Conservation (phyloP, 2,113 vertebrate genomes). For the Sphyrna mokarran region DNA sequence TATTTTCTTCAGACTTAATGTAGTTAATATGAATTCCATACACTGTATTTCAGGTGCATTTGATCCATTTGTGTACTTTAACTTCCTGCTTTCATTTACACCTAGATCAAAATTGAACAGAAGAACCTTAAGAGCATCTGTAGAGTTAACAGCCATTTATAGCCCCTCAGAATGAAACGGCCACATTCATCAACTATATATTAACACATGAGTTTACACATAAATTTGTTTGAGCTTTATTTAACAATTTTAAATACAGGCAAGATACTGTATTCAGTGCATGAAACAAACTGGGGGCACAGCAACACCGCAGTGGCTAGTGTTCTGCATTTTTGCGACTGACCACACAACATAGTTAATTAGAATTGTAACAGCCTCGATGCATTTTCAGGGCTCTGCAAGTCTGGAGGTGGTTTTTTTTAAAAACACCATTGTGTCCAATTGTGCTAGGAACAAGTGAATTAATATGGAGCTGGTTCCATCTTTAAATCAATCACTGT, state of each 20-base stretch:
- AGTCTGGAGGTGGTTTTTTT: background rate
- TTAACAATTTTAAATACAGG: slow-evolving; percentile 38
- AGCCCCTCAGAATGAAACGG: background rate
- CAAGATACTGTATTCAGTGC: slow-evolving; percentile 37
- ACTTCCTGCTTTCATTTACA: background rate
- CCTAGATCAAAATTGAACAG: background rate
- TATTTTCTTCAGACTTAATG: background rate
- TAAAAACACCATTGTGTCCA: background rate
- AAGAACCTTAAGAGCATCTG: background rate
- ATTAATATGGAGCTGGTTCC: background rate
- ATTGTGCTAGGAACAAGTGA: background rate
- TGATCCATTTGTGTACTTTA: background rate
- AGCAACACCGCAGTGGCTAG: slow-evolving; percentile 30
- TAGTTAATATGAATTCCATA: background rate
- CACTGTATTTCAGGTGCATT: background rate
- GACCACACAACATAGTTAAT: slow-evolving; percentile 20
- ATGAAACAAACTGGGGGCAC: slow-evolving; percentile 34
- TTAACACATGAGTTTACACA: background rate
- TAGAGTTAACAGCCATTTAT: background rate
- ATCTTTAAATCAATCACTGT: background rate
- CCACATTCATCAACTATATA: background rate
- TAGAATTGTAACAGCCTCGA: background rate
- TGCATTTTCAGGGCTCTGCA: background rate
- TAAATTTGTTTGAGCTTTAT: slow-evolving; percentile 26
- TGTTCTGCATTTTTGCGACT: slow-evolving; percentile 24